Conservation (phyloP, 1,140 invertebrate genomes). For the Cherax quadricarinatus region DNA sequence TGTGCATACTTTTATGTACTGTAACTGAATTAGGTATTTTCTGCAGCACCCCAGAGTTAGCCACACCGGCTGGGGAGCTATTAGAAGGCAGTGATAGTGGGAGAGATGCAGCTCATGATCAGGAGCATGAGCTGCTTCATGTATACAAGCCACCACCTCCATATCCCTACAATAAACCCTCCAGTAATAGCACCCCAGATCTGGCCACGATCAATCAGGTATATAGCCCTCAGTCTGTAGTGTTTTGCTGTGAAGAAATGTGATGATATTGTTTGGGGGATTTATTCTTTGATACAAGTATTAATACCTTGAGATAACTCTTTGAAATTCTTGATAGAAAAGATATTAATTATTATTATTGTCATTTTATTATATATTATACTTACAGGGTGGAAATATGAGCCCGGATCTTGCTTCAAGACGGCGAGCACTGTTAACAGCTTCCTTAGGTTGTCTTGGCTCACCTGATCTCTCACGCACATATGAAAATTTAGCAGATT, state of each 20-base stretch:
- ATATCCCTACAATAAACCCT: constrained; percentile 85
- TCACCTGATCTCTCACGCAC: constrained; percentile 81
- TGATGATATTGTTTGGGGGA: neutral
- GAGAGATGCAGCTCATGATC: neutral
- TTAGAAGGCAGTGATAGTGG: constrained; percentile 17
- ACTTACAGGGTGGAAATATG: constrained; percentile 79
- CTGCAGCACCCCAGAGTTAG: constrained; percentile 78
- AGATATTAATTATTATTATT: neutral
- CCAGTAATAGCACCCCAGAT: constrained; percentile 88
- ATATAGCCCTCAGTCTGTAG: neutral
- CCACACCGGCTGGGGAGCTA: constrained; percentile 74
- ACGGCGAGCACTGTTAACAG: constrained; percentile 74
- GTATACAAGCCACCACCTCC: constrained; percentile 87
- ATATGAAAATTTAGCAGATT: constrained; percentile 83
- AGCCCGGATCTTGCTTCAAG: constrained; percentile 87
- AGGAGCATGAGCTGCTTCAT: constrained; percentile 80
- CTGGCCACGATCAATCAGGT: constrained; percentile 79
- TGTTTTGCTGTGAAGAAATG: neutral
- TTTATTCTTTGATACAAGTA: too few relatives aligned
- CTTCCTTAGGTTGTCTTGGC: constrained; percentile 55
- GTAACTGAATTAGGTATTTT: too few relatives aligned
- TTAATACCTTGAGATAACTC: too few relatives aligned
- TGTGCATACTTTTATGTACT: too few relatives aligned
- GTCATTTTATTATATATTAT: neutral
- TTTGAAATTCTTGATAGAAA: too few relatives aligned